These are phyloP conservation scores for Lutraria lutraria DNA, from an alignment of 2,888 invertebrate genomes.

Conservation along the genomic window DNA sequence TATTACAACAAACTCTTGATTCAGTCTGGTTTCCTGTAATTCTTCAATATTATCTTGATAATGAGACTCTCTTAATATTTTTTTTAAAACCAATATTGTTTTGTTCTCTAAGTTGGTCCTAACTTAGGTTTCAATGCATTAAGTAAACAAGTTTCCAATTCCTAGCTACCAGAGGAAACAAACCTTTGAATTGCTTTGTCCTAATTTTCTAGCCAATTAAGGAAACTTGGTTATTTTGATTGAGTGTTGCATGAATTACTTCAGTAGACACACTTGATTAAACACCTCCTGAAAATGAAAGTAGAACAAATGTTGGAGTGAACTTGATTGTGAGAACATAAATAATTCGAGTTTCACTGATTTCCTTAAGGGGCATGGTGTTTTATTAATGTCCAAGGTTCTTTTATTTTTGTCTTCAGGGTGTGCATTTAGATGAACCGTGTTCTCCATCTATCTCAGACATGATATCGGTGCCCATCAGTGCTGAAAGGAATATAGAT, in stretches of 20 bases:
- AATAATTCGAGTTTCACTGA: background rate
- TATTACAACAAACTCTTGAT: too few species aligned
- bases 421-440: conserved; percentile 63
- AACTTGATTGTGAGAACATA: background rate
- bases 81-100: background rate
- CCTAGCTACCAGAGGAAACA: background rate
- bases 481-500: background rate
- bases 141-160: background rate
- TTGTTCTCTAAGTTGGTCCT: background rate
- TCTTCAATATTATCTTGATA: background rate
- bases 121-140: background rate
- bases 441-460: conserved; percentile 41
- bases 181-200: background rate
- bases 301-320: background rate
- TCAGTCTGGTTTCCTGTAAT: too few species aligned
- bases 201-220: background rate
- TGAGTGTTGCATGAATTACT: background rate
- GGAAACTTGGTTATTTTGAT: background rate
- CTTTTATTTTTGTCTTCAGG: conserved; percentile 46
- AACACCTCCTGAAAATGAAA: background rate
- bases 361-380: background rate
- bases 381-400: background rate
- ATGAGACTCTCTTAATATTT: background rate
- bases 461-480: background rate
- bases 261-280: background rate